phyloP scores from a whole-genome alignment of 2,113 vertebrate genomes.

The Vanacampus margaritifer region DNA sequence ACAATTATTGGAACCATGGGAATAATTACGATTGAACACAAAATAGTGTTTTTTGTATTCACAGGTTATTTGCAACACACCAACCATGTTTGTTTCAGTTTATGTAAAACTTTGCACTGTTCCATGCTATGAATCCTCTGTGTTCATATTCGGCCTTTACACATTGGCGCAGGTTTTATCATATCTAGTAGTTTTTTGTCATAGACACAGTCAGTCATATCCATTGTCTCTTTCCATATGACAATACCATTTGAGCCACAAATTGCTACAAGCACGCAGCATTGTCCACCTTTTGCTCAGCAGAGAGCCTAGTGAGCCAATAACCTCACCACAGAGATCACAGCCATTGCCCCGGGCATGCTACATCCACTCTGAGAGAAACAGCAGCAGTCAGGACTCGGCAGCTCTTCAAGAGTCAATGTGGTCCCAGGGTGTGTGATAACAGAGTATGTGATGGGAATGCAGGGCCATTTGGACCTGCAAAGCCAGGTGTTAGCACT shows the following conservation, averaged over 20 bases:
- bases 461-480: conserved; percentile 63
- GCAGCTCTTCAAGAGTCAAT: conserved; percentile 37
- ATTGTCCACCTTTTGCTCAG: conserved; percentile 38
- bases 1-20: too few species aligned
- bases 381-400: conserved; percentile 32
- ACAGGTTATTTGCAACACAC: neutral
- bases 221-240: neutral
- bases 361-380: conserved; percentile 43
- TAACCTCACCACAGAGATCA: conserved; percentile 48
- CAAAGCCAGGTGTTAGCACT: conserved; percentile 76
- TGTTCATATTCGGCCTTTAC: neutral
- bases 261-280: conserved; percentile 12
- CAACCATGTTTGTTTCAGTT: conserved; percentile 7
- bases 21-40: neutral
- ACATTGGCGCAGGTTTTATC: neutral
- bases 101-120: neutral
- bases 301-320: conserved; percentile 38
- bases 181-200: neutral
- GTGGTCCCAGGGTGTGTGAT: conserved; percentile 57
- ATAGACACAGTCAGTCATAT: conserved; percentile 1
- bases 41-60: neutral
- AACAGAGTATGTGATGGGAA: conserved; percentile 62
- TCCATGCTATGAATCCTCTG: neutral
- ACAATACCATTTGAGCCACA: neutral
- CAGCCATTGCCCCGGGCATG: conserved; percentile 41